Evolutionary conservation across 2,113 vertebrate genomes (phyloP).

Genomic region (Platanista minor): DNA sequence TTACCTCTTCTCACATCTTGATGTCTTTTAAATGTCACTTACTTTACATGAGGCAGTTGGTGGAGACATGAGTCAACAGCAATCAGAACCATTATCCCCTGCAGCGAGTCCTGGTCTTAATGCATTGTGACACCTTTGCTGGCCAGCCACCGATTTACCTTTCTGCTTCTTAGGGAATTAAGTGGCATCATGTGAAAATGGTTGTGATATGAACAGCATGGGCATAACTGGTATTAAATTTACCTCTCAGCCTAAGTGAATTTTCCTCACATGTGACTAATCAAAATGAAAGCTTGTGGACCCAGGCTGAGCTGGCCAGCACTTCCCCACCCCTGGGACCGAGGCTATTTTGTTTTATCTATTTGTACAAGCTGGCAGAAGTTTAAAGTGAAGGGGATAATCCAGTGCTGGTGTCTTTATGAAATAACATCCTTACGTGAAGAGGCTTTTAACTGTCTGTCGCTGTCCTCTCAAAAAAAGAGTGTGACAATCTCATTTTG

Average conservation of each 20-base stretch:
- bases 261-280: slow-evolving; percentile 94
- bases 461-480: slow-evolving; percentile 83
- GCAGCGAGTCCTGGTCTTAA: slow-evolving; percentile 89
- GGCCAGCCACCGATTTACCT: slow-evolving; percentile 90
- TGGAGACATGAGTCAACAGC: slow-evolving; percentile 90
- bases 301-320: slow-evolving; percentile 89
- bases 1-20: slow-evolving; percentile 90
- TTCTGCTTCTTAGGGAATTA: slow-evolving; percentile 95
- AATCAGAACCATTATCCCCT: slow-evolving; percentile 95
- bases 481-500: slow-evolving; percentile 90
- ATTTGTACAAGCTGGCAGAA: slow-evolving; percentile 91
- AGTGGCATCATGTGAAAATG: slow-evolving; percentile 96
- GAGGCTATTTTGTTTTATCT: slow-evolving; percentile 93
- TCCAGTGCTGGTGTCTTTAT: slow-evolving; percentile 89
- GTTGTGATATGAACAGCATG: slow-evolving; percentile 98
- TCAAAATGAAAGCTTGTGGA: slow-evolving; percentile 95
- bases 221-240: slow-evolving; percentile 94
- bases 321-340: slow-evolving; percentile 88
- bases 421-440: slow-evolving; percentile 92
- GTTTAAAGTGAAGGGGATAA: slow-evolving; percentile 91
- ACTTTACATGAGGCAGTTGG: slow-evolving; percentile 94
- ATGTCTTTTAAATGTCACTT: slow-evolving; percentile 95
- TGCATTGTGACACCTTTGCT: slow-evolving; percentile 91
- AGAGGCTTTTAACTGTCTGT: slow-evolving; percentile 92
- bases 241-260: slow-evolving; percentile 95